These are phyloP conservation scores for Drosophila ezoana DNA, from an alignment of 2,888 invertebrate species.

Conservation along the genomic window DNA sequence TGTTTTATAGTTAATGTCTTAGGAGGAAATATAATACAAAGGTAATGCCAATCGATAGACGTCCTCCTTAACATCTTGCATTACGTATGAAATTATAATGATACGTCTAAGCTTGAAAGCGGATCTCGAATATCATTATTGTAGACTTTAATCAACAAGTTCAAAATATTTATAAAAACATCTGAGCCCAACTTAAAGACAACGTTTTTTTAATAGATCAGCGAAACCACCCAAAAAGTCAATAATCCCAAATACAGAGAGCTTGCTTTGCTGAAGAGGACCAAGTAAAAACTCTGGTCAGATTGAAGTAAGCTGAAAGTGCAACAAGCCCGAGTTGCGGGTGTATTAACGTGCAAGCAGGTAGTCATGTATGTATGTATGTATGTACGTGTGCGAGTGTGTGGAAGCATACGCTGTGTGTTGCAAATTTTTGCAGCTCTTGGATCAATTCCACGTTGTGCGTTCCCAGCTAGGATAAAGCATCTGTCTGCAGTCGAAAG, in stretches of 20 bases:
- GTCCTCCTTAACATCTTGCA: too few relatives aligned
- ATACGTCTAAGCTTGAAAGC: too few relatives aligned
- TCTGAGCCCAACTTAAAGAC: too few relatives aligned
- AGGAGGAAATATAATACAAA: too few relatives aligned
- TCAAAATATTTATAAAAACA: too few relatives aligned
- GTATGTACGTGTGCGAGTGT: conserved; percentile 1
- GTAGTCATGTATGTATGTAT: neutral
- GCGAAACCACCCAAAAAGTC: conserved; percentile 38
- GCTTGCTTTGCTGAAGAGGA: conserved; percentile 20
- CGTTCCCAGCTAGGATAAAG: conserved; percentile 48
- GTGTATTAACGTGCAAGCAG: conserved; percentile 19
- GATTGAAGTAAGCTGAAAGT: conserved; percentile 53
- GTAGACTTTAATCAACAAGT: too few relatives aligned
- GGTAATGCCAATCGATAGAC: too few relatives aligned
- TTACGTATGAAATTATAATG: too few relatives aligned
- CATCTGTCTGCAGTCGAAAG: conserved; percentile 22
- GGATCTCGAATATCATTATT: too few relatives aligned
- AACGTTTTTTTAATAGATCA: conserved; percentile 17
- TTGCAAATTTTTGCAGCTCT: conserved; percentile 44
- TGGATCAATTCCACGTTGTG: conserved; percentile 17
- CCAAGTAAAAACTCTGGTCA: conserved; percentile 14
- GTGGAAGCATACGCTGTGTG: conserved; percentile 33
- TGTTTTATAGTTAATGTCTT: too few relatives aligned
- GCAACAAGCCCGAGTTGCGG: conserved; percentile 23
- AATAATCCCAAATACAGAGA: conserved; percentile 29